Evolutionary conservation across 2,888 invertebrate species (phyloP), one percentile per base, ranked within the genome.

Genomic region (Iselma pallidipennis): DNA sequence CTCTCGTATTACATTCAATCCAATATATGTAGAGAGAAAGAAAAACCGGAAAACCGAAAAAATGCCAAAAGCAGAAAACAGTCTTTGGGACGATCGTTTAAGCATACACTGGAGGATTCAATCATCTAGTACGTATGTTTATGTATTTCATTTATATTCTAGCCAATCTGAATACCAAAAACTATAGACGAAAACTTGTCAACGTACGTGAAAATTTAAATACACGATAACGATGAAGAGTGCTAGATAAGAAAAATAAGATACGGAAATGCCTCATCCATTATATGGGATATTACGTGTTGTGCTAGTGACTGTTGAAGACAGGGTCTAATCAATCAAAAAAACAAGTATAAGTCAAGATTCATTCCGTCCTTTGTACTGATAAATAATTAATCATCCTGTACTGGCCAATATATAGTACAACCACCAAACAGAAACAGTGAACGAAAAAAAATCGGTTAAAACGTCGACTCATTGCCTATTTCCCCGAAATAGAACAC

Each of bases 311-410:
- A 45, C 29, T 26, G 50, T 50, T 16, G 33, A 51, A 58, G 49
- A 23, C 48, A 37, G 29, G 53, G 52, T 53, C 55, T 56, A 60
- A 60, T 60, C 55, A 60, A 60, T 60, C 60, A 60, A 60, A 60
- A n/a, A n/a, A n/a, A 50, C 26, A 31, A 25, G 55, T 51, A 25
- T 33, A 49, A 57, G 57, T 45, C 52, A 55, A 28, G 37, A 49
- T 49, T 25, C 49, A 55, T 60, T 52, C 55, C 51, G 50, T 48
- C 29, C 26, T 19, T 21, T 29, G 28, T 37, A 12, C 53, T 37
- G 52, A 61, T 58, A 49, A 62, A 58, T 50, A 55, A 62, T 57
- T 57, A 62, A 58, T 50, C 50, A 55, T 14, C 16, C 53, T 25
- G n/a, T 3, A 6, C 26, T 25, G 29, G 49, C n/a, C n/a, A n/a